phyloP scores from a whole-genome alignment of 2,888 invertebrate genomes.

The Ligdia adustata region DNA sequence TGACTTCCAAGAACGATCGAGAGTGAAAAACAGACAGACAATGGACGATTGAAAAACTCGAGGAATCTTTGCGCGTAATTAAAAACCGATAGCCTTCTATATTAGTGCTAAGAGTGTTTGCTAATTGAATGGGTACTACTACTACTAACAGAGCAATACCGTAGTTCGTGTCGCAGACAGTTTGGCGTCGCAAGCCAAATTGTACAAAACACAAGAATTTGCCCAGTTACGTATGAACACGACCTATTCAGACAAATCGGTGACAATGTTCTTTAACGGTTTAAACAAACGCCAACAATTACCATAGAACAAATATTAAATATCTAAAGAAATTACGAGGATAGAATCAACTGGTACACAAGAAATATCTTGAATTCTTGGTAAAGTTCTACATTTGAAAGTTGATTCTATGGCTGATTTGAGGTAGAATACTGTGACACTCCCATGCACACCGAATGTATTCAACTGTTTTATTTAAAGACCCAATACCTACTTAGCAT shows the following conservation, averaged over 20 bases:
- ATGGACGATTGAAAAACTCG: constrained; percentile 62
- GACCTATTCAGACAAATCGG: not conserved
- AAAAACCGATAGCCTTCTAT: constrained; percentile 35
- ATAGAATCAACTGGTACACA: no score
- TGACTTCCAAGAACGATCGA: constrained; percentile 53
- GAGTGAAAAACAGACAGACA: constrained; percentile 60
- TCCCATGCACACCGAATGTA: not conserved
- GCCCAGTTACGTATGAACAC: not conserved
- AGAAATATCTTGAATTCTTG: no score
- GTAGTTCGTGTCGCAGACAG: constrained; percentile 13
- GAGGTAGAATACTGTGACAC: no score
- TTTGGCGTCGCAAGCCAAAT: constrained; percentile 13
- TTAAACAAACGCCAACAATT: no score
- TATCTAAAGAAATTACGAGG: no score
- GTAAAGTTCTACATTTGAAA: no score
- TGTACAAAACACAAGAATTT: no score
- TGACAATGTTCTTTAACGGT: no score
- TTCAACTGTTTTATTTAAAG: constrained; percentile 18
- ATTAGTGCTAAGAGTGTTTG: constrained; percentile 6
- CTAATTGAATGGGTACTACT: no score
- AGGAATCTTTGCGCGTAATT: constrained; percentile 53
- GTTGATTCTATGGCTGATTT: no score
- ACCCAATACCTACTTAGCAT: constrained; percentile 18
- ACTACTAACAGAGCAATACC: not conserved
- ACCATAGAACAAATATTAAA: no score